Conservation (phyloP, 2,113 vertebrate genomes). For the Microcebus tavaratra region DNA sequence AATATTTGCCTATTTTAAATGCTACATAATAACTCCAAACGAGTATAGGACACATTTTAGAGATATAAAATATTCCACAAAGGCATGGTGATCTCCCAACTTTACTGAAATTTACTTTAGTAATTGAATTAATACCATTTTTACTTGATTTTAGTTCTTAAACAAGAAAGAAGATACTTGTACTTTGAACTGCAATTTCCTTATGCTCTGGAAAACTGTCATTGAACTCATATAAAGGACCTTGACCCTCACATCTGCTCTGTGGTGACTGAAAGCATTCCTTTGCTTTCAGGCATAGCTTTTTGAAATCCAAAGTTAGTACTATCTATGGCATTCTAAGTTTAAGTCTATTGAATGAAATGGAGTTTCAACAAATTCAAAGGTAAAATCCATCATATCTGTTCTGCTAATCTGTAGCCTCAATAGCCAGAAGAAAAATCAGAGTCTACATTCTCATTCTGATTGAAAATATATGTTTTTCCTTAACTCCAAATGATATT, state of each 20-base stretch:
- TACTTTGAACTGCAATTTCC: neutral
- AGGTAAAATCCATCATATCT: neutral
- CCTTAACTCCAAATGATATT: constrained; percentile 13
- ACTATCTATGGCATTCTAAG: neutral
- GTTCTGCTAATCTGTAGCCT: neutral
- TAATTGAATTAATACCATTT: neutral
- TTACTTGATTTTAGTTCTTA: neutral
- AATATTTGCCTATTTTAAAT: neutral
- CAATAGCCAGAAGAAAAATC: neutral
- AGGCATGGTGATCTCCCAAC: neutral
- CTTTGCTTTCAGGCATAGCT: neutral
- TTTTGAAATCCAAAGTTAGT: neutral
- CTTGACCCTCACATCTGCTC: neutral
- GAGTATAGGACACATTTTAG: neutral
- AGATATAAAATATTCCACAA: neutral
- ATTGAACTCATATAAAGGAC: neutral
- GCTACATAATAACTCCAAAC: neutral
- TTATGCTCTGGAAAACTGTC: neutral
- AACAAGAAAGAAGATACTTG: neutral
- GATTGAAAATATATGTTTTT: constrained; percentile 28
- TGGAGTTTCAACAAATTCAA: constrained; percentile 7
- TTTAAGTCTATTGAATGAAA: neutral
- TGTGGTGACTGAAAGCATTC: neutral
- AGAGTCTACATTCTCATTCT: constrained; percentile 5
- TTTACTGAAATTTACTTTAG: neutral